A percentile compares a stretch with the other conserved stretches of the same genome.
phyloP scores from a whole-genome alignment of 30 jellyfish, hydroid and myxozoan genomes.

The Aurelia aurita complex sp. Pacific region DNA sequence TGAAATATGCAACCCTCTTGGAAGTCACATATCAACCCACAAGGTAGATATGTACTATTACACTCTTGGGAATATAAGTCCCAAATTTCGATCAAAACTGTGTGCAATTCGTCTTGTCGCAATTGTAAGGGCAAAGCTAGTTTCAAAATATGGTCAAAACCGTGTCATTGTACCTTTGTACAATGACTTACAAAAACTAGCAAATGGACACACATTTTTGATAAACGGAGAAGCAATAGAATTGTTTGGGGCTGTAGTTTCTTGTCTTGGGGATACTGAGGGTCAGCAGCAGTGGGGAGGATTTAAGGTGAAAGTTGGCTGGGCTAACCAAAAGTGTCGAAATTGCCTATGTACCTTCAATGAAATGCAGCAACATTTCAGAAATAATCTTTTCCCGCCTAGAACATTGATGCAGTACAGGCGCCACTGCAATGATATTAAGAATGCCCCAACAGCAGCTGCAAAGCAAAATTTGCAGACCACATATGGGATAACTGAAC shows the following conservation, averaged over 20 bases:
- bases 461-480: conserved; percentile 3
- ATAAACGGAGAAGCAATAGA: not conserved
- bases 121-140: conserved; percentile 9
- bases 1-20: conserved; percentile 40
- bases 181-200: not conserved
- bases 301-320: conserved; percentile 18
- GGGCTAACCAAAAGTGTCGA: conserved; percentile 19
- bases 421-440: not conserved
- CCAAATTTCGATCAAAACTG: conserved; percentile 4
- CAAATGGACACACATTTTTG: not conserved
- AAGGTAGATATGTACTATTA: conserved; percentile 4
- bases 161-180: not conserved
- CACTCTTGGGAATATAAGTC: conserved; percentile 25
- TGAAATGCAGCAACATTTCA: not conserved
- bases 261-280: conserved; percentile 27
- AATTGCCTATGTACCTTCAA: not conserved
- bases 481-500: conserved; percentile 8
- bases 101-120: conserved; percentile 17
- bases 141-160: not conserved
- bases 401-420: not conserved
- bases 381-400: not conserved
- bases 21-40: conserved; percentile 9
- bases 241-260: conserved; percentile 14
- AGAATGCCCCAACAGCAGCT: conserved; percentile 9
- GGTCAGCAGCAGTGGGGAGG: conserved; percentile 47